phyloP scores from a whole-genome alignment of 2,888 invertebrate species.

The Girardia tigrina region DNA sequence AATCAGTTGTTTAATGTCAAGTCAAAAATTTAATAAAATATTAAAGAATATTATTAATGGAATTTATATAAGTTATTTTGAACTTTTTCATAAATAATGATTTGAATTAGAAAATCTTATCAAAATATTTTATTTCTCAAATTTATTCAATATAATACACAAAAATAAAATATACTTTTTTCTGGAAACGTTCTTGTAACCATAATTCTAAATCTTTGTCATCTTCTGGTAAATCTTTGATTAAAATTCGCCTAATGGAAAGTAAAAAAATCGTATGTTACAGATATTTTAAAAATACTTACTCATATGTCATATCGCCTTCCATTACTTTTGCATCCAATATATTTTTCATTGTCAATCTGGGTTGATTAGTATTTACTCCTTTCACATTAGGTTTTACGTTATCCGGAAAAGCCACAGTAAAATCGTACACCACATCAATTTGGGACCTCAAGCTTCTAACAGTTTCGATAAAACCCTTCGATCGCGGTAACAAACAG shows the following conservation, averaged over 20 bases:
- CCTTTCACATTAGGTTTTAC: constrained; percentile 45
- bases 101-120: no score
- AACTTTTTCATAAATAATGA: no score
- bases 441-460: constrained; percentile 59
- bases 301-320: constrained; percentile 42
- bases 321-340: neutral
- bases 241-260: constrained; percentile 59
- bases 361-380: constrained; percentile 43
- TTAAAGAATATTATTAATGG: no score
- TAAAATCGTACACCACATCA: constrained; percentile 62
- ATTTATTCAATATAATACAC: no score
- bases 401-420: constrained; percentile 47
- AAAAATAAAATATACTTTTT: constrained; percentile 44
- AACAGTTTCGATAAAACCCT: constrained; percentile 75
- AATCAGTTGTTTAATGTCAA: no score
- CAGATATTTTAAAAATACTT: neutral
- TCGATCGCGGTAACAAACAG: constrained; percentile 81
- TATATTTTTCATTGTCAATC: constrained; percentile 36
- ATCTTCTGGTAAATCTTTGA: constrained; percentile 65
- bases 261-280: neutral
- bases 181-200: constrained; percentile 66
- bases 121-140: no score
- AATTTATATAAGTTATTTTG: no score
- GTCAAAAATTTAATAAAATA: no score
- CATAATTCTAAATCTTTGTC: constrained; percentile 65